Conservation (phyloP, 2,113 vertebrate species). For the Columbina picui region DNA sequence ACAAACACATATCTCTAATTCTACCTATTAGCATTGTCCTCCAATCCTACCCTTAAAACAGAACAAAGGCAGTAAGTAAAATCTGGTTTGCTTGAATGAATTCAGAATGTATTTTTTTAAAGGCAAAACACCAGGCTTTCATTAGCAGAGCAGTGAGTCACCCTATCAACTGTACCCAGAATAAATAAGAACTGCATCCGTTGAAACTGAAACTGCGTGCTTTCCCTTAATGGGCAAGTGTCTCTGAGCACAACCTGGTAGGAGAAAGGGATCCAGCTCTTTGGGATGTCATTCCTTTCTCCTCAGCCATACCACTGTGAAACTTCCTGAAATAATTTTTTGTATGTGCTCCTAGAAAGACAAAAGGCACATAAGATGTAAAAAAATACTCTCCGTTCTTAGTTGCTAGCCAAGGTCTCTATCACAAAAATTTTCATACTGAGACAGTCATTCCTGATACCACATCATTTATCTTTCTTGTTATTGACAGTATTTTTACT, state of each 20-base stretch:
- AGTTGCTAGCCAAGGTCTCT: not conserved
- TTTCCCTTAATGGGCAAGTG: conserved; percentile 52
- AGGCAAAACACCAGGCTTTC: conserved; percentile 45
- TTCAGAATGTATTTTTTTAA: conserved; percentile 48
- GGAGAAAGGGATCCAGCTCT: conserved; percentile 54
- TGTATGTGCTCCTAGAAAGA: not conserved
- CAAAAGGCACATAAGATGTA: not conserved
- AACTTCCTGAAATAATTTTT: not conserved
- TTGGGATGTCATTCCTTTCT: conserved; percentile 47
- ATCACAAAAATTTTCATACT: not conserved
- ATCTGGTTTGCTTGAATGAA: conserved; percentile 39
- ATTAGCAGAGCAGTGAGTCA: conserved; percentile 71
- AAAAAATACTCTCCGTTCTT: not conserved
- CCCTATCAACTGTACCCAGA: conserved; percentile 57
- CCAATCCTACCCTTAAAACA: conserved; percentile 33
- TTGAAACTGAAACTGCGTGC: conserved; percentile 57
- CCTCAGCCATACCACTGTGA: conserved; percentile 9
- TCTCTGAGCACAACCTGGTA: conserved; percentile 44
- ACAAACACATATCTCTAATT: conserved; percentile 27
- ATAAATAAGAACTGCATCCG: conserved; percentile 66
- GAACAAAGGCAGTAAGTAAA: conserved; percentile 39
- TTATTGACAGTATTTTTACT: not conserved
- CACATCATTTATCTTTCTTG: not conserved
- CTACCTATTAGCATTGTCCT: conserved; percentile 13
- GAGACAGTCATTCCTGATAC: not conserved